phyloP scores from a whole-genome alignment of 2,113 vertebrate genomes.

The Chionomys nivalis region DNA sequence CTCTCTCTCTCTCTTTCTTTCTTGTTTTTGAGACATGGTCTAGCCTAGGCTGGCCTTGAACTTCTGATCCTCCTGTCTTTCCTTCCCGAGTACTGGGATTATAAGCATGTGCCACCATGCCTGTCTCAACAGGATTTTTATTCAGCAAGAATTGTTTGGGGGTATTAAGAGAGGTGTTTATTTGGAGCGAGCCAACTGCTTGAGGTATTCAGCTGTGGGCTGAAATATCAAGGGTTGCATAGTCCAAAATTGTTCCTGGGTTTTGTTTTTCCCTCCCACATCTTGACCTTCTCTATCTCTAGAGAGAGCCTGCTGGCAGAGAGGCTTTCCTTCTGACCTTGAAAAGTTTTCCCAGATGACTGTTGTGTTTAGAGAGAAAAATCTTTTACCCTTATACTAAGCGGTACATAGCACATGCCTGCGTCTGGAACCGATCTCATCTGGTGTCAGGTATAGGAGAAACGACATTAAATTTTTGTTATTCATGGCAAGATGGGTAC shows the following conservation, averaged over 20 bases:
- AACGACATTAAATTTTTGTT: neutral
- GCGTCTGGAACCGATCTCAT: neutral
- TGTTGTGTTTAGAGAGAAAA: neutral
- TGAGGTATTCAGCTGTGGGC: neutral
- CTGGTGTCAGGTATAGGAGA: neutral
- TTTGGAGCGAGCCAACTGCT: neutral
- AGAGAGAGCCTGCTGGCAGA: neutral
- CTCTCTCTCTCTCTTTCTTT: neutral
- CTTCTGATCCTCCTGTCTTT: neutral
- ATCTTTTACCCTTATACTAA: neutral
- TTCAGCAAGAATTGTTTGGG: neutral
- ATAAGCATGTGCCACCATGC: neutral
- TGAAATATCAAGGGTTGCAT: neutral
- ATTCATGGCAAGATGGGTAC: neutral
- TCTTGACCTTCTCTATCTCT: neutral
- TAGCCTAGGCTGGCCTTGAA: neutral
- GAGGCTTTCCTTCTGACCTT: constrained; percentile 1
- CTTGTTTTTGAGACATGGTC: neutral
- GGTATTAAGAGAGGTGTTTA: neutral
- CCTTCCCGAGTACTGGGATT: neutral
- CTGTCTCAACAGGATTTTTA: neutral
- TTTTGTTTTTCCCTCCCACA: neutral
- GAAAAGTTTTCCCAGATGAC: neutral
- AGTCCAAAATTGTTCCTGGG: neutral
- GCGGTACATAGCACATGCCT: neutral